Evolutionary conservation across 1,140 invertebrate genomes (phyloP).

Genomic region (Stenopsyche tienmushanensis): DNA sequence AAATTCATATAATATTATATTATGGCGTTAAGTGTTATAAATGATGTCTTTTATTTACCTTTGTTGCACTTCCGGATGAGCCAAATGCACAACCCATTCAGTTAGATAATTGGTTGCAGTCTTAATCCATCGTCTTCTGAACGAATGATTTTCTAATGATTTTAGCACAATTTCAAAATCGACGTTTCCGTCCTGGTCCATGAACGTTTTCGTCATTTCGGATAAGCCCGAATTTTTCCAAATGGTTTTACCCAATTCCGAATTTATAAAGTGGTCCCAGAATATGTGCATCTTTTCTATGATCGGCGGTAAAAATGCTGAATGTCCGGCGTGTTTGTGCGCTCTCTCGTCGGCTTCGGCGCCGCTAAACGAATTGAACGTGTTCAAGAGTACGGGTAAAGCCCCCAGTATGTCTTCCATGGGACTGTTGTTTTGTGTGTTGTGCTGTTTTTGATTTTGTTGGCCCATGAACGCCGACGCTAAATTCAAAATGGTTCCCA

Average conservation of each 20-base stretch:
- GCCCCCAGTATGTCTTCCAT: constrained; percentile 62
- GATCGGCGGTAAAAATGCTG: constrained; percentile 70
- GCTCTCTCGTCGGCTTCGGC: constrained; percentile 56
- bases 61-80: constrained; percentile 73
- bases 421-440: constrained; percentile 44
- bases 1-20: constrained; percentile 9
- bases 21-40: background rate
- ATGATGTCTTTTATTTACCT: constrained; percentile 54
- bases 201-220: constrained; percentile 59
- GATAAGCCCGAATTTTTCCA: constrained; percentile 72
- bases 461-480: constrained; percentile 61
- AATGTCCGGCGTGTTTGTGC: constrained; percentile 69
- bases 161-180: constrained; percentile 71
- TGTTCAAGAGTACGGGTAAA: constrained; percentile 65
- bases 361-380: constrained; percentile 56
- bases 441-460: constrained; percentile 27
- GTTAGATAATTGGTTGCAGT: constrained; percentile 71
- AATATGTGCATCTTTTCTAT: constrained; percentile 71
- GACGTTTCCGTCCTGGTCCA: constrained; percentile 66
- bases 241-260: constrained; percentile 70
- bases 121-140: constrained; percentile 75
- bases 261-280: constrained; percentile 78
- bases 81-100: constrained; percentile 69
- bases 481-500: constrained; percentile 60
- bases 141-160: constrained; percentile 73